Conservation (phyloP, 2,797 vertebrate genomes). For the Botia almorhae region DNA sequence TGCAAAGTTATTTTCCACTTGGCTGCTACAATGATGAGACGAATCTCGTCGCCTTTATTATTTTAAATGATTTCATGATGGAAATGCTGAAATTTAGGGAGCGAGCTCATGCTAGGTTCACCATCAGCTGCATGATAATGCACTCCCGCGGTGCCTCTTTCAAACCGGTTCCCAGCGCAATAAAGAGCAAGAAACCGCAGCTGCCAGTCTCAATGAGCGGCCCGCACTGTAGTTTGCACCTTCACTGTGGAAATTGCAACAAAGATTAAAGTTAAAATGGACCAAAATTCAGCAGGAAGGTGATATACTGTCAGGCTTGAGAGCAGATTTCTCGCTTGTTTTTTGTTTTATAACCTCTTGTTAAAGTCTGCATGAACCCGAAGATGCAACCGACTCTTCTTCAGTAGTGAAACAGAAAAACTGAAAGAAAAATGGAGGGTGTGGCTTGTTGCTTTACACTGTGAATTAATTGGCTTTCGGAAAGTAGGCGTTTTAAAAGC, state of each 20-base stretch:
- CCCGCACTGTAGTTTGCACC: background rate
- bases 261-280: background rate
- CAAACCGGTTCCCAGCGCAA: conserved; percentile 9
- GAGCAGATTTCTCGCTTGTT: background rate
- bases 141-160: conserved; percentile 19
- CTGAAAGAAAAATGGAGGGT: too few species aligned
- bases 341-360: background rate
- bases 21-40: conserved; percentile 58
- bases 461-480: too few species aligned
- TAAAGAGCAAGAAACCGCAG: background rate
- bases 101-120: conserved; percentile 33
- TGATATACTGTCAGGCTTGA: background rate
- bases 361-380: too few species aligned
- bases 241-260: background rate
- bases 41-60: conserved; percentile 65
- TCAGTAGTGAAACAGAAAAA: too few species aligned
- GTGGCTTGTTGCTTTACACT: too few species aligned
- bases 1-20: conserved; percentile 66
- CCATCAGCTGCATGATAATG: conserved; percentile 54
- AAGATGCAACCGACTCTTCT: too few species aligned
- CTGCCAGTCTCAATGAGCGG: too few species aligned
- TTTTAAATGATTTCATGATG: conserved; percentile 66
- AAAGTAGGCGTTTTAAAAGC: too few species aligned
- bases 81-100: conserved; percentile 58
- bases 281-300: background rate